Percentiles rank a stretch among this genome's conserved stretches.
Conservation (phyloP, 2,797 vertebrate species). For the Hoplostethus mediterraneus region DNA sequence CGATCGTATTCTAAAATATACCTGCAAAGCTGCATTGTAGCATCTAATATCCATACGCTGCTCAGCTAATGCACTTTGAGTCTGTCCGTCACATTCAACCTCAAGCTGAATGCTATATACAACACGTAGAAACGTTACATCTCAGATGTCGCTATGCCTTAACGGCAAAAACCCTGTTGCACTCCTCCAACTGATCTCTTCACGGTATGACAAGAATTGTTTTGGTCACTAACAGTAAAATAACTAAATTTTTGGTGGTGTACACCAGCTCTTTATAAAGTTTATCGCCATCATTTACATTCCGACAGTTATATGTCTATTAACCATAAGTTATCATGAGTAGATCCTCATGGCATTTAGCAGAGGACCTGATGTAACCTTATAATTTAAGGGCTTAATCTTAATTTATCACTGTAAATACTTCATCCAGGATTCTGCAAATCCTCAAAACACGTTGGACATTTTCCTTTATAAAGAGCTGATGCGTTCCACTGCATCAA, state of each 20-base stretch:
- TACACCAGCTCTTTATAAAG: slow-evolving; percentile 33
- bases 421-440: background rate
- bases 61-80: slow-evolving; percentile 9
- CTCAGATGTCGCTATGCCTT: slow-evolving; percentile 28
- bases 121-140: slow-evolving; percentile 52
- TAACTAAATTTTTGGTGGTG: slow-evolving; percentile 4
- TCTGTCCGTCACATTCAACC: slow-evolving; percentile 36
- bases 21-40: slow-evolving; percentile 50
- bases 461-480: slow-evolving; percentile 11
- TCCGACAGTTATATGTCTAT: background rate
- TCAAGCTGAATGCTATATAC: slow-evolving; percentile 57
- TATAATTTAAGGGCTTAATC: too few relatives aligned
- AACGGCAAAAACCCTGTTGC: slow-evolving; percentile 28
- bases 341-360: background rate
- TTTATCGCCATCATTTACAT: background rate
- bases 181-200: slow-evolving; percentile 1
- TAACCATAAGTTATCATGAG: background rate
- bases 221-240: slow-evolving; percentile 58
- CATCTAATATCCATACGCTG: slow-evolving; percentile 30
- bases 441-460: background rate
- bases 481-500: background rate
- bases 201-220: slow-evolving; percentile 42
- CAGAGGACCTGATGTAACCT: background rate
- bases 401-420: background rate
- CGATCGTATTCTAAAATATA: slow-evolving; percentile 18